Evolutionary conservation across 2,797 vertebrate species (phyloP).

Genomic region (Chlorospingus semifuscus): DNA sequence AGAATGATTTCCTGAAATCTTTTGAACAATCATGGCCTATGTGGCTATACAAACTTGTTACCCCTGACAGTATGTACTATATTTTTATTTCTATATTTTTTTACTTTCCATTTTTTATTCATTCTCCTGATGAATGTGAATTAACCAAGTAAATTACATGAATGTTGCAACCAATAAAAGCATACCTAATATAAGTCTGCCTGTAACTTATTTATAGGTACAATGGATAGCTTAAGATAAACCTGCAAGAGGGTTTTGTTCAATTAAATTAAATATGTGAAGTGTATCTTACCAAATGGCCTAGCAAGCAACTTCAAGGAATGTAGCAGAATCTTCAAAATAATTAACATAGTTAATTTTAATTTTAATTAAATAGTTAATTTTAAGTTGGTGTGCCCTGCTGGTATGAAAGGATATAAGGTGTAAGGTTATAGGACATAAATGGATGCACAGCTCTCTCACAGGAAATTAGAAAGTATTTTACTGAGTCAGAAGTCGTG

Average conservation of each 20-base stretch:
- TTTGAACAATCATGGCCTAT: background rate
- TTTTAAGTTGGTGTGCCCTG: background rate
- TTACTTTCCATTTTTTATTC: background rate
- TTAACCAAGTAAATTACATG: background rate
- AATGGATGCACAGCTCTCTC: background rate
- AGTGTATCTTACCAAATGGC: background rate
- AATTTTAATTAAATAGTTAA: background rate
- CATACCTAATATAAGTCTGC: background rate
- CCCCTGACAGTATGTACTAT: rapidly evolving
- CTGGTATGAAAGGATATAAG: background rate
- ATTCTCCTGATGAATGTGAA: background rate
- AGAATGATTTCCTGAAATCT: background rate
- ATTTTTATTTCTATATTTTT: background rate
- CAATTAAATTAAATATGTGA: background rate
- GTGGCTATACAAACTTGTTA: background rate
- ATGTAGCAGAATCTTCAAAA: background rate
- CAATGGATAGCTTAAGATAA: background rate
- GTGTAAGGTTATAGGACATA: background rate
- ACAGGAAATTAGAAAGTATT: background rate
- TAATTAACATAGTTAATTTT: background rate
- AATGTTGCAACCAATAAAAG: background rate
- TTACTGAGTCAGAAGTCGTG: background rate
- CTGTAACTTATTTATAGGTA: background rate
- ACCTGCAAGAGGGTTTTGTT: background rate
- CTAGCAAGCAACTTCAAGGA: background rate